Conservation (phyloP, 2,113 vertebrate species). For the Petroica traversi region DNA sequence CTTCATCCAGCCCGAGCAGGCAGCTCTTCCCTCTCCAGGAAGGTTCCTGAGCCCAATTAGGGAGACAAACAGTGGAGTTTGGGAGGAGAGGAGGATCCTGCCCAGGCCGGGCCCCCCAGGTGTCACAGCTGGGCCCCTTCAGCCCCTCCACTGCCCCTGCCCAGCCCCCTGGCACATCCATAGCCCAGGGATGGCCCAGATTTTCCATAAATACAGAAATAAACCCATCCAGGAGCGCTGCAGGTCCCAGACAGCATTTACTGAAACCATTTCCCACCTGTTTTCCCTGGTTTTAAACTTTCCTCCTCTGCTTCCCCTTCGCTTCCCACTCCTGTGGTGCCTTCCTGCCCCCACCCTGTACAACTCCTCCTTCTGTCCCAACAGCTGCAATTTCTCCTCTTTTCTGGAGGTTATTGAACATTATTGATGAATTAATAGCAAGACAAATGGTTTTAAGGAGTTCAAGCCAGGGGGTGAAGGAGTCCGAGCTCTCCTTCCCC, state of each 20-base stretch:
- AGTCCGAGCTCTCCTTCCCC: too few relatives aligned
- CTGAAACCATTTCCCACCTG: not conserved
- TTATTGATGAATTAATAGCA: not conserved
- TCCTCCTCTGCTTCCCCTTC: not conserved
- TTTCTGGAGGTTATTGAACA: not conserved
- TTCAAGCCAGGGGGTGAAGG: too few relatives aligned
- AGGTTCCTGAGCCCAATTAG: not conserved
- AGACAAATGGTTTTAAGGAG: not conserved
- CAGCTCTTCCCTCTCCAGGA: not conserved
- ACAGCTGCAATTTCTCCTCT: not conserved
- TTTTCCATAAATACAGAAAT: not conserved
- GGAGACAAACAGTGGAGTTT: not conserved
- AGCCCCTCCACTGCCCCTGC: not conserved
- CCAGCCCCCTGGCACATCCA: rapidly evolving
- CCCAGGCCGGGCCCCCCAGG: not conserved
- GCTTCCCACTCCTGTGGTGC: not conserved
- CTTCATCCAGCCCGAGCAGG: not conserved
- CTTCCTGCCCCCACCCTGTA: not conserved
- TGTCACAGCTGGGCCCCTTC: not conserved
- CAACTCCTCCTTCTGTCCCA: not conserved
- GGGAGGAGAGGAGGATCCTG: not conserved
- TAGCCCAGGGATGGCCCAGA: not conserved
- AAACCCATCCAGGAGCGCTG: not conserved
- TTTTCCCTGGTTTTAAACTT: not conserved
- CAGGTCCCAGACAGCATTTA: not conserved